phyloP scores from a whole-genome alignment of 2,797 vertebrate species.

The Leptodactylus fallax region DNA sequence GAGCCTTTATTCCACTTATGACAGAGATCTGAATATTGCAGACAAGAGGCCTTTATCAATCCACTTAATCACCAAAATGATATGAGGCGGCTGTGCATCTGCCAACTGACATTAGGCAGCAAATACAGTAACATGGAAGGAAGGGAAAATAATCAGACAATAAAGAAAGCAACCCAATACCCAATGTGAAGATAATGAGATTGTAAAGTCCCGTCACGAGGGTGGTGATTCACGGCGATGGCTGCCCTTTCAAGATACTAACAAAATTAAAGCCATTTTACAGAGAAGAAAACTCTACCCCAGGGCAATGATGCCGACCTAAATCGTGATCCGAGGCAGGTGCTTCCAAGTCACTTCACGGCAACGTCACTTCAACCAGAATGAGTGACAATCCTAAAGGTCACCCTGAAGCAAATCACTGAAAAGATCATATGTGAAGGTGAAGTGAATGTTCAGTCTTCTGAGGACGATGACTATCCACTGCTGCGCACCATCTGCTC shows the following conservation, averaged over 20 bases:
- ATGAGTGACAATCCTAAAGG: background rate
- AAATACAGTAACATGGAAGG: background rate
- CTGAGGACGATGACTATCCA: background rate
- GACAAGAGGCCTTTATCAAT: constrained; percentile 5
- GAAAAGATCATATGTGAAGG: background rate
- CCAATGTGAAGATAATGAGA: background rate
- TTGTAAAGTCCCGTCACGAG: background rate
- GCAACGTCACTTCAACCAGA: background rate
- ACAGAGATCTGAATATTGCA: background rate
- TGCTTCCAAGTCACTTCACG: background rate
- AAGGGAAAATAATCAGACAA: background rate
- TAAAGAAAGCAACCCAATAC: constrained; percentile 1
- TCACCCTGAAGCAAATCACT: background rate
- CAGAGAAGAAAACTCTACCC: background rate
- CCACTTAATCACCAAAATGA: constrained; percentile 13
- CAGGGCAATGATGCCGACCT: background rate
- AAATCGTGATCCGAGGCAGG: background rate
- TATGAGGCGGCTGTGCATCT: background rate
- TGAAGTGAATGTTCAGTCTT: background rate
- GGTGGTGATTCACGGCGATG: background rate
- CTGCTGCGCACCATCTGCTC: too few species aligned
- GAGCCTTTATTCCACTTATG: background rate
- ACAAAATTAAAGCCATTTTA: background rate
- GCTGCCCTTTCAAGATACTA: background rate
- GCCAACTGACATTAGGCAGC: background rate